Base-by-base conservation (phyloP, 2,797 vertebrate genomes). In the Bryconaethiops microstoma region DNA sequence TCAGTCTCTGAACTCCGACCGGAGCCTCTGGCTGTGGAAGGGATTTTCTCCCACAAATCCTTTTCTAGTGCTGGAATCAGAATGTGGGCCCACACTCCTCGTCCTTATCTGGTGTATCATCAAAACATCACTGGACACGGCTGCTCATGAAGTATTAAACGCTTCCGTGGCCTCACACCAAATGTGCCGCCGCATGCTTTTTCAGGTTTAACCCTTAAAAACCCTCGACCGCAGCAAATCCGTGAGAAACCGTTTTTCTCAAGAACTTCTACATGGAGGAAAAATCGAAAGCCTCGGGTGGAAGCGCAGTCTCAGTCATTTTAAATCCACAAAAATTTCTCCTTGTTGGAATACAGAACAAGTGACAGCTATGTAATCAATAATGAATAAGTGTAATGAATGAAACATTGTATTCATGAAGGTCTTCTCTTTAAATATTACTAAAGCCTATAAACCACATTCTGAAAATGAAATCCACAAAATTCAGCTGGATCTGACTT, bases 11-110 rank as follows among this genome's bases (percentile, higher is more conserved):
- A 16, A 55, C 48, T 55, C 45, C 21, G 50, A 77, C 74, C 35
- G 45, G 54, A 9, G 52, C 35, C 29, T 16, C 12, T 48, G 65
- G 21, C 76, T 48, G 25, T 19, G 57, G 42, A 71, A 74, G 3
- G n/a, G 59, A 77, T 76, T 80, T 81, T 78, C 76, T 62, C 42
- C 12, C 19, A 65, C 64, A 64, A 69, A 81, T 68, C 62, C 4
- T 1, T 59, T 63, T 74, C 69, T 68, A 67, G 75, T 60, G 21
- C 7, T 64, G 19, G 40, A 77, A 86, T 82, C 55, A 77, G 29
- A 81, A 79, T 54, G 14, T 68, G 13, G 71, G 21, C 54, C 71
- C n/a, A 70, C 10, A 21, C 39, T n/a, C 45, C 21, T 39, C 52
- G 60, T 52, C 52, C 42, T 17, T 59, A 72, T 77, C 55, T 59